A percentile compares a stretch with the other conserved stretches of the same genome.
phyloP scores from a whole-genome alignment of 1,140 invertebrate genomes.

The Condylostylus longicornis region DNA sequence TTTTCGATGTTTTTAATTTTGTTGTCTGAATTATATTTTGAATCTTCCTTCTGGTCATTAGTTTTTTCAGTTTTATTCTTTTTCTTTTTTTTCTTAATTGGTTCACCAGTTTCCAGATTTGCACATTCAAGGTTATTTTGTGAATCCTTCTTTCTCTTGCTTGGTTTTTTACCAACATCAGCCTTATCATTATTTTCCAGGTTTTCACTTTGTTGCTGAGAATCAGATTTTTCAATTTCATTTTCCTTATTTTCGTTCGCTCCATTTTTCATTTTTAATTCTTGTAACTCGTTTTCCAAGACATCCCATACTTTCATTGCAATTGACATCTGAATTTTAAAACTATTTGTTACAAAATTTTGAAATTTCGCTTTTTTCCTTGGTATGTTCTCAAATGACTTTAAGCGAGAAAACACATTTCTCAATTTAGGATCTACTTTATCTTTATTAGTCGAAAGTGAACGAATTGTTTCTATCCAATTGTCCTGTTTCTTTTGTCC shows the following conservation, averaged over 20 bases:
- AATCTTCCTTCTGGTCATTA: conserved; percentile 16
- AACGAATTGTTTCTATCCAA: conserved; percentile 72
- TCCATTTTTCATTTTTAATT: conserved; percentile 29
- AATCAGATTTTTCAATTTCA: conserved; percentile 11
- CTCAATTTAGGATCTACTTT: conserved; percentile 38
- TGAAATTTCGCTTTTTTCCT: conserved; percentile 79
- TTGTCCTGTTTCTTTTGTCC: conserved; percentile 77
- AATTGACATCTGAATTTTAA: conserved; percentile 37
- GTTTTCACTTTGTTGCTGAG: conserved; percentile 4
- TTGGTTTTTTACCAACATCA: conserved; percentile 13
- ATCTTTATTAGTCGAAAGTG: conserved; percentile 41
- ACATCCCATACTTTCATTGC: conserved; percentile 52
- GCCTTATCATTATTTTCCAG: conserved; percentile 8
- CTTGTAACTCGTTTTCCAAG: conserved; percentile 48
- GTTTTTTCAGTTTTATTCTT: conserved; percentile 24
- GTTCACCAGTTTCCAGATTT: conserved; percentile 27
- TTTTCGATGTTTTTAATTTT: background rate
- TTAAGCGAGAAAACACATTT: conserved; percentile 53
- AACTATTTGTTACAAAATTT: conserved; percentile 53
- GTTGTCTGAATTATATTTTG: conserved; percentile 6
- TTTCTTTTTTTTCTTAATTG: conserved; percentile 33
- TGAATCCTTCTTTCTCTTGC: conserved; percentile 19
- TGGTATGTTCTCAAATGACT: conserved; percentile 74
- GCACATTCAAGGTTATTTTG: too few species aligned
- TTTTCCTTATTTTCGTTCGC: conserved; percentile 11